These are phyloP conservation scores for Lycophotia porphyrea DNA, from an alignment of 2,888 invertebrate species.

Conservation along the genomic window DNA sequence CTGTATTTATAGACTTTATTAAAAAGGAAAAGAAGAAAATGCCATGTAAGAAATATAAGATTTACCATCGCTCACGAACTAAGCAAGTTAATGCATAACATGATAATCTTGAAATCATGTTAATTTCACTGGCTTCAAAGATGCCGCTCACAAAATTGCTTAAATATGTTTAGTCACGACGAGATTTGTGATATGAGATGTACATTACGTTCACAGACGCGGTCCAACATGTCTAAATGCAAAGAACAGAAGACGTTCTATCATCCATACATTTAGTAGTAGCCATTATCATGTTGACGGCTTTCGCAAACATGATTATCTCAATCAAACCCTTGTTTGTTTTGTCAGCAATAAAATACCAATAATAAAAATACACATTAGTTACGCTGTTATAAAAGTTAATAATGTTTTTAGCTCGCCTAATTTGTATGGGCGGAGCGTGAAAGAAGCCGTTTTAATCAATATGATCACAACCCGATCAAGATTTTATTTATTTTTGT, in stretches of 20 bases:
- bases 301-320: not conserved
- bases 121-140: not conserved
- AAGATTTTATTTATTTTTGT: slow-evolving; percentile 18
- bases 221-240: not conserved
- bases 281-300: not conserved
- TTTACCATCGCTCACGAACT: not conserved
- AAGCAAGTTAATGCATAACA: not conserved
- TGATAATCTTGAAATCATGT: slow-evolving; percentile 13
- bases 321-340: slow-evolving; percentile 26
- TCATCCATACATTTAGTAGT: too few species aligned
- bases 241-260: not conserved
- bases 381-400: slow-evolving; percentile 2
- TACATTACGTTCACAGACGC: not conserved
- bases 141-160: not conserved
- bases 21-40: not conserved
- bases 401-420: slow-evolving; percentile 3
- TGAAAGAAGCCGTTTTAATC: slow-evolving; percentile 10
- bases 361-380: slow-evolving; percentile 36
- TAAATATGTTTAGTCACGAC: not conserved
- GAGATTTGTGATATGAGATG: not conserved
- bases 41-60: not conserved
- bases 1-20: not conserved
- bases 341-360: slow-evolving; percentile 14
- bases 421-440: slow-evolving; percentile 13
- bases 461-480: slow-evolving; percentile 14